Evolutionary conservation across 2,888 invertebrate genomes (phyloP), one percentile per base, ranked within the genome.

Genomic region (Plagodis dolabraria): DNA sequence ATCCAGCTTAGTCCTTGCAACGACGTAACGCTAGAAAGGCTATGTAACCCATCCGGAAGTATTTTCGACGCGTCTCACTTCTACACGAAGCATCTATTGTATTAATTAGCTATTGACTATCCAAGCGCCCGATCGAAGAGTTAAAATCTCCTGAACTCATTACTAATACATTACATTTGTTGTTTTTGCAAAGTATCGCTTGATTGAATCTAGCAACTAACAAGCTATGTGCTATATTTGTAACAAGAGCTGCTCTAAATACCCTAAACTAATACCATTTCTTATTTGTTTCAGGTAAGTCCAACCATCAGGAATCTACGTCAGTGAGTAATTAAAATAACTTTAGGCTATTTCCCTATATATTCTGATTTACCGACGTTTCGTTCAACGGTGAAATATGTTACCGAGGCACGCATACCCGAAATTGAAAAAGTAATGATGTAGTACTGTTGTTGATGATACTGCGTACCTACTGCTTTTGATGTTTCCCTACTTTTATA

Each of bases 261-360:
- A 67, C 58, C 63, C 36, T 49, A 7, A 6, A 47, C 65, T 69
- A 71, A 69, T 54, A 51, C 7, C n/a, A 22, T 33, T 64, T 59
- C 68, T 62, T 67, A 61, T 72, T 72, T 64, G 54, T 83, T 78
- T 50, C 83, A 85, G 85, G 85, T 85, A 85, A 82, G 85, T 77
- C 62, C 62, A 61, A 58, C 55, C 53, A 61, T 60, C 56, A 38
- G 48, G 60, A 58, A 53, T 60, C 38, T 63, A 59, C 66, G 50
- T 54, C 55, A 67, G 79, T 76, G 58, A 70, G 74, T 75, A 69
- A 76, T 76, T 76, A 76, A 77, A 74, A 74, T 79, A 71, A 53
- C 69, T 74, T 11, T 7, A 38, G 59, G 53, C 55, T 44, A 60
- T 43, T 44, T 52, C 44, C 56, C 56, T 69, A 67, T 49, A 50